Conservation (phyloP, 2,888 invertebrate species). For the Acronicta aceris region DNA sequence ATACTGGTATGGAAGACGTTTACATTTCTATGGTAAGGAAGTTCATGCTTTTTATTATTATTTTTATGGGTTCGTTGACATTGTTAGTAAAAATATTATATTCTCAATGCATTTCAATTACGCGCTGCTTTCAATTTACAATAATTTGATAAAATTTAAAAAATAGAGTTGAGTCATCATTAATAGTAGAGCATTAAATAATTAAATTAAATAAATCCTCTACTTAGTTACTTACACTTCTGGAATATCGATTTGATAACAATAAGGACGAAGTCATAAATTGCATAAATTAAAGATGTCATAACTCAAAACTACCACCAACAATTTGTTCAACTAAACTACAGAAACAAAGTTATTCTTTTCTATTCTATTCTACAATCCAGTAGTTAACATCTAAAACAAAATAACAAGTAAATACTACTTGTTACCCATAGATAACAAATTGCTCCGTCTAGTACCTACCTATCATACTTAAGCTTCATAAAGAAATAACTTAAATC, state of each 20-base stretch:
- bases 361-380: background rate
- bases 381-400: no score
- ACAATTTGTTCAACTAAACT: no score
- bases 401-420: no score
- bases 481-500: no score
- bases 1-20: constrained; percentile 69
- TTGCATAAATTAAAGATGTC: background rate
- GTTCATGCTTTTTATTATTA: constrained; percentile 62
- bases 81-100: constrained; percentile 44
- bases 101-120: constrained; percentile 30
- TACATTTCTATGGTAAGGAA: constrained; percentile 80
- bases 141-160: background rate
- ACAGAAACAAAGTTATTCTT: no score
- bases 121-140: background rate
- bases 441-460: no score
- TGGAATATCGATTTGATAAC: background rate
- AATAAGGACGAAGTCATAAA: background rate
- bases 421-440: no score
- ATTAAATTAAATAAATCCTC: no score
- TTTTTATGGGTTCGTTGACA: constrained; percentile 62
- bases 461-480: no score
- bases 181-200: no score
- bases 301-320: background rate
- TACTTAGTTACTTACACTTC: no score
- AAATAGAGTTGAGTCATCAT: background rate